A percentile compares a stretch with the other conserved stretches of the same genome.
These are phyloP conservation scores for Darwinula stevensoni DNA, from an alignment of 2,888 invertebrate species.

Conservation along the genomic window DNA sequence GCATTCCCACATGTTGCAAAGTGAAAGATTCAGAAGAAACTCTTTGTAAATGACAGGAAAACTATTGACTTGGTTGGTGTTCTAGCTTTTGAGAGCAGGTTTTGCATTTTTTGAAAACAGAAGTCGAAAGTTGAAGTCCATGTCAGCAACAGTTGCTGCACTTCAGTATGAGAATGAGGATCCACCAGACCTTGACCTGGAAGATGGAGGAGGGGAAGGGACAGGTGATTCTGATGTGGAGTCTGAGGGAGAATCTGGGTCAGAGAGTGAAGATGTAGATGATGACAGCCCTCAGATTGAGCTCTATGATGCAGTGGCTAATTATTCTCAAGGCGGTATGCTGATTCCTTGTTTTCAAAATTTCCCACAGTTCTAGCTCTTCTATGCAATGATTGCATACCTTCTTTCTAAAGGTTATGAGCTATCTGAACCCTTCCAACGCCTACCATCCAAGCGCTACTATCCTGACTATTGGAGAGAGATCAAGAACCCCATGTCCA, in stretches of 20 bases:
- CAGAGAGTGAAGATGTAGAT: conserved; percentile 14
- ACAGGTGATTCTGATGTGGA: conserved; percentile 28
- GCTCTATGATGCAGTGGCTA: conserved; percentile 45
- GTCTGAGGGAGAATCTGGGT: conserved; percentile 24
- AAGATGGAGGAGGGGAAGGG: conserved; percentile 17
- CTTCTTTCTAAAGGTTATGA: conserved; percentile 25
- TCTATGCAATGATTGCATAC: conserved; percentile 35
- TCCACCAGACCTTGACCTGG: conserved; percentile 14
- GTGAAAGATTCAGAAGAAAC: conserved; percentile 4
- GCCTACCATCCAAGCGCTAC: conserved; percentile 57
- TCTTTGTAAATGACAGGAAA: too few relatives aligned
- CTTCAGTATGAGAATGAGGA: conserved; percentile 27
- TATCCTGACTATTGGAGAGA: conserved; percentile 95
- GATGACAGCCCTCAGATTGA: conserved; percentile 61
- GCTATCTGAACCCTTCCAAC: conserved; percentile 75
- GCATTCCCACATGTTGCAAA: too few relatives aligned
- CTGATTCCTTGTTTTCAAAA: conserved; percentile 2
- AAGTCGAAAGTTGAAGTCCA: conserved; percentile 13
- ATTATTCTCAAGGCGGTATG: conserved; percentile 11
- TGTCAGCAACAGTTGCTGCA: conserved; percentile 28
- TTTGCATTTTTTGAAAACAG: too few relatives aligned
- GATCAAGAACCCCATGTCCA: conserved; percentile 77
- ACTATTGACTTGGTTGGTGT: too few relatives aligned
- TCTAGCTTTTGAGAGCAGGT: not conserved
- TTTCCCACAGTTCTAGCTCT: conserved; percentile 56